Evolutionary conservation across 1,140 invertebrate genomes (phyloP), one percentile per base, ranked within the genome.

Genomic region (Diabrotica virgifera): DNA sequence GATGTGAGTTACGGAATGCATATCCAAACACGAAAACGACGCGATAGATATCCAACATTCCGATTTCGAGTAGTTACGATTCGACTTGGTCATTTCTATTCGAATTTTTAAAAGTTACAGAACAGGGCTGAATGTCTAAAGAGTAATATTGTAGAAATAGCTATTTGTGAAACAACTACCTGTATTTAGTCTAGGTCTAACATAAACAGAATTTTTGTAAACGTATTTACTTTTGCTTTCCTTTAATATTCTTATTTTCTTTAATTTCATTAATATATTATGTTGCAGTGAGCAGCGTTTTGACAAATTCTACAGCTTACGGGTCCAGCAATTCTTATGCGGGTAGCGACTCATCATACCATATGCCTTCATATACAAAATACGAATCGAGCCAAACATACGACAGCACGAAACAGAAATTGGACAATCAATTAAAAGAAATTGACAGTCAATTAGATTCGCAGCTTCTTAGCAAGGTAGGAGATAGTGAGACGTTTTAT

Each of bases 361-460:
- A 77, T 57, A 75, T 78, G 74, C 71, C 74, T 2, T 81, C 80
- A 57, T 85, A 84, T 66, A 72, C 65, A 50, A 84, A 85, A 68
- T 85, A 83, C 72, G 80, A 84, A 66, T 82, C 83, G 59, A 85
- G 84, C 69, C 83, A 85, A 65, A 88, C 87, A 71, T 90, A 89
- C 76, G 87, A 90, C 77, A 86, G 86, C 76, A 87, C 87, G 10
- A 89, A 87, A 72, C 88, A 90, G 73, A 90, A 89, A 55, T 83
- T 93, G 63, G 90, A 92, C 75, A 89, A 91, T 80, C 89, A 92
- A 79, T 80, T 93, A 62, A 92, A 92, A 80, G 89, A 92, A 79
- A 84, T 93, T 66, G 90, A 92, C 74, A 87, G 85, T 64, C 87
- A 89, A 68, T 73, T 85, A 57, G 80, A 82, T 70, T 83, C 82